phyloP scores from a whole-genome alignment of 2,888 invertebrate genomes.

The Caenorhabditis parvicauda region DNA sequence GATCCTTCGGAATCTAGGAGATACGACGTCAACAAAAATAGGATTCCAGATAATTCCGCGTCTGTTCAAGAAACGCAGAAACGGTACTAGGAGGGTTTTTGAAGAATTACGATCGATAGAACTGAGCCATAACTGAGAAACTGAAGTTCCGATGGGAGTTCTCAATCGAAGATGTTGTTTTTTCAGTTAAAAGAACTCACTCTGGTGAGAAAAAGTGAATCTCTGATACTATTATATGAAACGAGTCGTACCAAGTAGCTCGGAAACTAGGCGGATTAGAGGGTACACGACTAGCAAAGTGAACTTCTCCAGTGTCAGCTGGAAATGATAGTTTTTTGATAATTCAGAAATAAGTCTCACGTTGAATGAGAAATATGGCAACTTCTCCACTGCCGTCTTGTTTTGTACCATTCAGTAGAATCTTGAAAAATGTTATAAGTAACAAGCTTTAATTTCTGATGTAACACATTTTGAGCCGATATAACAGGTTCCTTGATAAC shows the following conservation, averaged over 20 bases:
- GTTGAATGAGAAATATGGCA: slow-evolving; percentile 3
- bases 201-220: not conserved
- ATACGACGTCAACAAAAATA: no score
- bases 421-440: no score
- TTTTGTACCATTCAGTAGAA: slow-evolving; percentile 2
- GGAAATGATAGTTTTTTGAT: not conserved
- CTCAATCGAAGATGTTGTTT: not conserved
- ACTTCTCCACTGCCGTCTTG: slow-evolving; percentile 4
- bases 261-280: slow-evolving; percentile 1
- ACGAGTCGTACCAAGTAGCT: slow-evolving; percentile 5
- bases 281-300: slow-evolving; percentile 7
- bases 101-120: not conserved
- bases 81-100: not conserved
- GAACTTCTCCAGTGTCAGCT: slow-evolving; percentile 5
- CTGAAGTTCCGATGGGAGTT: not conserved
- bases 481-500: no score
- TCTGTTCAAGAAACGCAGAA: slow-evolving; percentile 4
- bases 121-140: slow-evolving; percentile 1
- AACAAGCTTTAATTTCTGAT: no score
- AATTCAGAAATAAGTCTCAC: not conserved
- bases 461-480: no score
- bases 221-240: slow-evolving; percentile 1
- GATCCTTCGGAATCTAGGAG: not conserved
- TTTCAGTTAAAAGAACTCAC: slow-evolving; percentile 3
- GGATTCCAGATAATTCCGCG: not conserved